Evolutionary conservation across 2,113 vertebrate genomes (phyloP).

Genomic region (Zapornia atra): DNA sequence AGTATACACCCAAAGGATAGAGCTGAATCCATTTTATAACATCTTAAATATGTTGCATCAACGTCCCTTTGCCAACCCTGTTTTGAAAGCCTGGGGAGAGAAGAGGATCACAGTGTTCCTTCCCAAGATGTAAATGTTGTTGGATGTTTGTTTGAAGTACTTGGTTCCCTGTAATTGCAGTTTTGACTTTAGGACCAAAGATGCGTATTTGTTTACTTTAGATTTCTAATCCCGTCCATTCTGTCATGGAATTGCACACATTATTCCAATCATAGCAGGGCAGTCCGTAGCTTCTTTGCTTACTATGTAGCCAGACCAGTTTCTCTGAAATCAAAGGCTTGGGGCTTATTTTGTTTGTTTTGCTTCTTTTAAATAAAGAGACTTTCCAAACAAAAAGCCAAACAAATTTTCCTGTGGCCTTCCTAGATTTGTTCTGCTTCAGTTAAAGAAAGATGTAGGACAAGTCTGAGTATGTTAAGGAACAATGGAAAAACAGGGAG

Average conservation of each 20-base stretch:
- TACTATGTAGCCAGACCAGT: not conserved
- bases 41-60: not conserved
- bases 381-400: slow-evolving; percentile 50
- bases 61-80: not conserved
- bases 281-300: not conserved
- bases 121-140: not conserved
- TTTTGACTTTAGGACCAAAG: slow-evolving; percentile 10
- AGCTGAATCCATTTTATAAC: slow-evolving; percentile 3
- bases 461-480: slow-evolving; percentile 30
- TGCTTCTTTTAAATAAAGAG: not conserved
- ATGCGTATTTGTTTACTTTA: not conserved
- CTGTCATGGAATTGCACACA: not conserved
- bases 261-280: slow-evolving; percentile 3
- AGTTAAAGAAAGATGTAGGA: slow-evolving; percentile 56
- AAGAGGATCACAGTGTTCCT: slow-evolving; percentile 7
- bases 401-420: slow-evolving; percentile 23
- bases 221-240: slow-evolving; percentile 22
- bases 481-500: slow-evolving; percentile 16
- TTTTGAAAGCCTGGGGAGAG: slow-evolving; percentile 6
- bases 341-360: slow-evolving; percentile 34
- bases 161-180: slow-evolving; percentile 9
- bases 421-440: slow-evolving; percentile 60
- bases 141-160: slow-evolving; percentile 36
- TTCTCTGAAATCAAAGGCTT: slow-evolving; percentile 30
- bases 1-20: not conserved